phyloP scores from a whole-genome alignment of 2,888 invertebrate species.

The Apamea sordens region DNA sequence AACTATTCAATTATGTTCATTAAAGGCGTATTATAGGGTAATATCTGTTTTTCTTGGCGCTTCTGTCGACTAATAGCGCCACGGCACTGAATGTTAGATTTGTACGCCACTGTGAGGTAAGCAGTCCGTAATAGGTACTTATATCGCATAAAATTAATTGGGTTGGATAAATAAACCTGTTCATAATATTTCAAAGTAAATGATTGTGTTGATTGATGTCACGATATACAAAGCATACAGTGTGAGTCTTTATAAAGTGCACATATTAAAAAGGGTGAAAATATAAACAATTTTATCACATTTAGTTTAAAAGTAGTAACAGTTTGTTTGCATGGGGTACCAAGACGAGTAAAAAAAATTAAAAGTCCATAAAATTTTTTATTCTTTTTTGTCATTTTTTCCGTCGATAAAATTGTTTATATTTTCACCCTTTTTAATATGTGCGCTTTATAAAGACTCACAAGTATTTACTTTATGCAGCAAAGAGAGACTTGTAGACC shows the following conservation, averaged over 20 bases:
- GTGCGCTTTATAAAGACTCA: too few species aligned
- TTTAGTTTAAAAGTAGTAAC: too few species aligned
- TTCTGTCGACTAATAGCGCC: conserved; percentile 62
- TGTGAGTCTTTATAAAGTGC: too few species aligned
- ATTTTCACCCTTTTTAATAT: too few species aligned
- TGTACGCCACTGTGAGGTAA: conserved; percentile 23
- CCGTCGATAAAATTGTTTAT: too few species aligned
- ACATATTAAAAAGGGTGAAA: too few species aligned
- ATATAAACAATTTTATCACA: too few species aligned
- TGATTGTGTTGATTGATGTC: too few species aligned
- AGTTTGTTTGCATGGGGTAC: too few species aligned
- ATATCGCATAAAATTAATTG: neutral
- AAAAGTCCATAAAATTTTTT: too few species aligned
- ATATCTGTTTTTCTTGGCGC: conserved; percentile 65
- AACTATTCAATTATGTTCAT: conserved; percentile 66
- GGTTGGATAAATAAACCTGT: neutral
- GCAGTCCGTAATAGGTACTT: conserved; percentile 1
- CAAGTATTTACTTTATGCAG: neutral
- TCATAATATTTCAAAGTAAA: neutral
- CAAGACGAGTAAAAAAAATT: too few species aligned
- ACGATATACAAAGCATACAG: neutral
- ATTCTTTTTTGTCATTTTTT: too few species aligned
- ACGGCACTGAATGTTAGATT: conserved; percentile 20
- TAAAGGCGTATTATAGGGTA: conserved; percentile 62
- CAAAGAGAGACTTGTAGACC: neutral